A percentile compares a stretch with the other conserved stretches of the same genome.
Evolutionary conservation across 2,888 invertebrate species (phyloP).

Genomic region (Parthenolecanium corni): DNA sequence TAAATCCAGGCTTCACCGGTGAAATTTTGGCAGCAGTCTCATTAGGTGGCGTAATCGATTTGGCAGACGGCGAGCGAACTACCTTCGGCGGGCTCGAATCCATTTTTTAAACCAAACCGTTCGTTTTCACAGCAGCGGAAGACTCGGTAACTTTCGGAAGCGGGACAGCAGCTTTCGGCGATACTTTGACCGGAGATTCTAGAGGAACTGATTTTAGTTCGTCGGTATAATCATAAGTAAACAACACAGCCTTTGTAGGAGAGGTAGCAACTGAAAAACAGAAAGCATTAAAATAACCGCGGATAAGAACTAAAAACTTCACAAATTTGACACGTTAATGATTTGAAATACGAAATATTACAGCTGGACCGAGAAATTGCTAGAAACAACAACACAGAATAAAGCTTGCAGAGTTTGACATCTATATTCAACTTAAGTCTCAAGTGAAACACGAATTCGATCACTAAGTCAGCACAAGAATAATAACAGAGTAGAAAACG

Average conservation of each 20-base stretch:
- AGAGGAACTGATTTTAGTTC: not conserved
- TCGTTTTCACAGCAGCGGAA: not conserved
- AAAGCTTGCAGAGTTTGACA: no score
- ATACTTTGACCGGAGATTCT: constrained; percentile 12
- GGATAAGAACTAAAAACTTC: no score
- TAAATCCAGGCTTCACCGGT: not conserved
- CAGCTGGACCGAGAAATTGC: no score
- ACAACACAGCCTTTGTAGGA: constrained; percentile 1
- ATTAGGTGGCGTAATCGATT: constrained; percentile 23
- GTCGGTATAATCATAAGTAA: constrained; percentile 11
- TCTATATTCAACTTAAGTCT: no score
- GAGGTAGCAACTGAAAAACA: not conserved
- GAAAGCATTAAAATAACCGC: no score
- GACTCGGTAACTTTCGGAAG: not conserved
- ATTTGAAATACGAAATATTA: no score
- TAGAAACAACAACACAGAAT: no score
- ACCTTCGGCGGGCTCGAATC: constrained; percentile 22
- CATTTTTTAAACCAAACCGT: constrained; percentile 10
- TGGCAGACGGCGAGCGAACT: constrained; percentile 15
- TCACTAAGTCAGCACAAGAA: no score
- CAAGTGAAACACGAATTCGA: no score
- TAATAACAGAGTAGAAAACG: no score
- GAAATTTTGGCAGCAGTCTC: constrained; percentile 1
- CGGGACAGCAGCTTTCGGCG: not conserved
- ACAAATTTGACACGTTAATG: no score